Base-by-base conservation (phyloP, 2,888 invertebrate genomes). In the Yponomeuta malinellus region DNA sequence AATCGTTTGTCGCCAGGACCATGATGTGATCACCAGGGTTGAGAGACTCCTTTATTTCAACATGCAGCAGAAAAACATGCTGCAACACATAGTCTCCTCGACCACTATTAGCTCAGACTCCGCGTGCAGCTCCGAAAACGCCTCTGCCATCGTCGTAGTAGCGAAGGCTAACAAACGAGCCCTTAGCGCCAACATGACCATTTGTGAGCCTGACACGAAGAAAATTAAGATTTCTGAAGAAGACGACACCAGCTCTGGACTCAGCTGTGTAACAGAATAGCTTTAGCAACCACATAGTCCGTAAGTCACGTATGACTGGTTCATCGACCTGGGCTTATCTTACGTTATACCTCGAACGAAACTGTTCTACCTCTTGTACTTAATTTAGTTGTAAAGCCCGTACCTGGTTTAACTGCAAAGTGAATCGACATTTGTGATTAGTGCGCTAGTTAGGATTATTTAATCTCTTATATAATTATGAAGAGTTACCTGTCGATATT, bases 121-220 rank as follows among this genome's bases (percentile, higher is more conserved):
- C 66, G 81, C 79, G 31, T 68, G 66, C 65, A 83, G 82, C 59
- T 73, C 76, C 0, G 79, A 81, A 63, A 81, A 77, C 33, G 77
- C 85, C 1, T 81, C 84, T 0, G 80, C 86, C 1, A 74, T 86
- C 69, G 79, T 77, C 70, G 70, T 87, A 66, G 78, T 79, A 6
- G 82, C 85, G 1, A 80, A 81, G 0, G 81, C 78, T 31, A 23
- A 33, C 9, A 91, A 92, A 74, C 80, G 91, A 9, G 79, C 79
- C 0, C 74, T 87, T 1, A 89, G 88, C 48, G 80, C 84, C 74
- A 85, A 81, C 71, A 85, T 70, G 74, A 86, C 75, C 72, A 85
- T 88, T 0, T 80, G 81, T 72, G 89, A 90, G 76, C 92, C 92
- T 0, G 74, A 82, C 10, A 82, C 89, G 1, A 92, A 92, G 76